Conservation (phyloP, 2,113 vertebrate genomes). For the Numenius arquata region DNA sequence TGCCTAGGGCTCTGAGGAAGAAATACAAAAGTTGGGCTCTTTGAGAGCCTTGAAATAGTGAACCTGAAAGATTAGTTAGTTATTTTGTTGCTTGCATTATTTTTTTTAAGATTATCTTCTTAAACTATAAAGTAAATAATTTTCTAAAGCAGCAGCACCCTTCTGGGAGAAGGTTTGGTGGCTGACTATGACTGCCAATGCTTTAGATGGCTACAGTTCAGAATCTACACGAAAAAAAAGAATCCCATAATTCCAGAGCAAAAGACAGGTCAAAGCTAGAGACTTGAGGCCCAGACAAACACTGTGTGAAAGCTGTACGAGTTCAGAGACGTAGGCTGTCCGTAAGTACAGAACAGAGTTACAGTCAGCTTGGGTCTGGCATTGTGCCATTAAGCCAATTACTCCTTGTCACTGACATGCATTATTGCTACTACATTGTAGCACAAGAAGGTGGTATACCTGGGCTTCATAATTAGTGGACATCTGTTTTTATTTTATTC, state of each 20-base stretch:
- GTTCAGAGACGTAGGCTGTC: background rate
- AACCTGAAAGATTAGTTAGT: background rate
- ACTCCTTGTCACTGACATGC: background rate
- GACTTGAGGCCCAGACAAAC: background rate
- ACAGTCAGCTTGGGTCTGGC: background rate
- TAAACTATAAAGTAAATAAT: background rate
- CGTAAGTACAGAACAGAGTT: fast-evolving
- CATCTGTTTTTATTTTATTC: background rate
- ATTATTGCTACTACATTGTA: background rate
- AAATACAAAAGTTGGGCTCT: background rate
- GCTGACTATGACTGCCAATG: background rate
- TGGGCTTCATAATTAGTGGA: background rate
- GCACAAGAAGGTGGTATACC: background rate
- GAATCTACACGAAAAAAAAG: background rate
- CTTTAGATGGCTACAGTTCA: background rate
- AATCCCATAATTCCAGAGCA: background rate
- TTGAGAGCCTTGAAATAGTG: background rate
- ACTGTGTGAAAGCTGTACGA: background rate
- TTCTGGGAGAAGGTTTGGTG: background rate
- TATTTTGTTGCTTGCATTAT: background rate
- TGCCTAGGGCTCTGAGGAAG: background rate
- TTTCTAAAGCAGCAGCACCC: background rate
- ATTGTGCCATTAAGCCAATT: background rate
- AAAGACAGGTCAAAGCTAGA: background rate
- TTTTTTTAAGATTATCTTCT: background rate